Evolutionary conservation across 2,797 vertebrate species (phyloP), one percentile per base, ranked within the genome.

Genomic region (Alouatta caraya): DNA sequence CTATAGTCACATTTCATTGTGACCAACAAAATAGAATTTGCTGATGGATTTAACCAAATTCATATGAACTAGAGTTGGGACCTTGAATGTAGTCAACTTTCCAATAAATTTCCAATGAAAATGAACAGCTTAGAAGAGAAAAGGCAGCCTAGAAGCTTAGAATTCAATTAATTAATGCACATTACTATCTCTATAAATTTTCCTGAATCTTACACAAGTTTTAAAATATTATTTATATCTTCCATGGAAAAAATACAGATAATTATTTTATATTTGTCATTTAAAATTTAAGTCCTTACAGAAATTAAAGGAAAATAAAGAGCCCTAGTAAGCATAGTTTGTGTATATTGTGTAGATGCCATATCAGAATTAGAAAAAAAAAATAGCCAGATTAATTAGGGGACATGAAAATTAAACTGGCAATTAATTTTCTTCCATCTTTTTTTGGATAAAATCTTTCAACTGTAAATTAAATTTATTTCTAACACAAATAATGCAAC

Each of bases 271-370:
- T 86, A 73, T 1, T 5, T 22, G 1, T 97, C 33, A 57, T 17
- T 78, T 89, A 95, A 93, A 94, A 90, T 94, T 92, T 95, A 95
- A 95, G 1, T 76, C 0, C 33, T 76, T 96, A 8, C 92, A 33
- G 1, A 94, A 67, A 70, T 2, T 95, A 33, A 88, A 22, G 44
- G 57, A 91, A 1, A 30, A 52, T 39, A 30, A 82, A 0, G 48
- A 88, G 1, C 15, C 87, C 19, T 72, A 64, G 61, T 0, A 76
- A 95, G 73, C 83, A 3, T 0, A 96, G 22, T 79, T 64, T 95
- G 0, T 86, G 48, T 92, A 93, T 93, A 96, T 24, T 52, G 87
- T 37, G 1, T 30, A 24, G 73, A 5, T 76, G 1, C 33, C 44
- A 86, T 67, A 48, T 28, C 17, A 86, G 81, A 61, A 70, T 81